Evolutionary conservation across 2,797 vertebrate species (phyloP), one percentile per base, ranked within the genome.

Genomic region (Otolemur crassicaudatus): DNA sequence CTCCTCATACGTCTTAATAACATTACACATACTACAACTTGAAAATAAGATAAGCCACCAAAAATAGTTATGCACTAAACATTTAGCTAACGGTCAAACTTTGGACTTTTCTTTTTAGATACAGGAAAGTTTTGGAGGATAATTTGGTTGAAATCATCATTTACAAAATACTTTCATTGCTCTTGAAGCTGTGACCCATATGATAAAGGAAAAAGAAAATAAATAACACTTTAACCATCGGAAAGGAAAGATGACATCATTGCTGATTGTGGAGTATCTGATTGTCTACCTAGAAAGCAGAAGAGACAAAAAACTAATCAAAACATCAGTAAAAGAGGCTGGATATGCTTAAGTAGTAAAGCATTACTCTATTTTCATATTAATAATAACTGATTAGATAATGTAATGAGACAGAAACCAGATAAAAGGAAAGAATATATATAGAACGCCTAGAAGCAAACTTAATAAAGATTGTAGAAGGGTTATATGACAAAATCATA

Each of bases 61-160:
- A 87, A 93, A 81, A 87, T 40, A 70, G 23, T 76, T 34, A 87
- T 43, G 10, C n/a, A 9, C 70, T 86, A 82, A 87, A 77, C 20
- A 77, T 87, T 91, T 70, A 82, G 23, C 70, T 77, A 40, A 63
- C 2, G 56, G 61, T 63, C 43, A 56, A 92, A 77, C 63, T 89
- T 94, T 61, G 43, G 88, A 77, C 63, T 89, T 94, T 61, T 53
- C 77, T 76, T 76, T 53, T 95, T 83, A 70, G 43, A 60, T 56
- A 40, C 31, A 87, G 19, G 61, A 67, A 90, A 25, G 17, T 56
- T 72, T 87, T 61, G 17, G n/a, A 29, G n/a, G 29, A 61, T 93
- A 91, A 82, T 63, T 82, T 91, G 31, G 12, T 75, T 76, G 60
- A 53, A 61, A 2, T 53, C 0, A 31, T 43, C 37, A 81, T 69